These are phyloP conservation scores for Hipparchia sbordonii DNA, from an alignment of 2,888 invertebrate species.

Conservation along the genomic window DNA sequence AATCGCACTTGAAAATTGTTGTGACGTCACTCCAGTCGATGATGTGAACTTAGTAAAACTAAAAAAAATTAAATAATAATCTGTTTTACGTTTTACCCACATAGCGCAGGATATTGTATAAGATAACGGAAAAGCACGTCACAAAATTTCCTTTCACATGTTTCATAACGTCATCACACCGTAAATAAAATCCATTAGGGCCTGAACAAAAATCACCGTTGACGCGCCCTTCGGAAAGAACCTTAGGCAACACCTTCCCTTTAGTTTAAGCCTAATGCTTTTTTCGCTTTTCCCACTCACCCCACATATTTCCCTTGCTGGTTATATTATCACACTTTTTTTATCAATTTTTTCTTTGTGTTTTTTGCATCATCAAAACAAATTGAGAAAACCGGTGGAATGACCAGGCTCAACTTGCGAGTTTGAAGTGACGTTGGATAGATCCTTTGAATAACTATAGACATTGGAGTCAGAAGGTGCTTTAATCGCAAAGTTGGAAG, in stretches of 20 bases:
- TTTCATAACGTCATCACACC: conserved; percentile 23
- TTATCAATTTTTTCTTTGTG: background rate
- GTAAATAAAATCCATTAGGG: conserved; percentile 43
- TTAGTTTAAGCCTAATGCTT: conserved; percentile 71
- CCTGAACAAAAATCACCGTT: conserved; percentile 59
- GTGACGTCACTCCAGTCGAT: too few relatives aligned
- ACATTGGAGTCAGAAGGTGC: too few relatives aligned
- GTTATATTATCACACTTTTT: background rate
- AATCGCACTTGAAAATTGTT: too few relatives aligned
- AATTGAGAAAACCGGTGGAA: too few relatives aligned
- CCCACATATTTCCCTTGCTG: background rate
- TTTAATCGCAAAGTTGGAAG: too few relatives aligned
- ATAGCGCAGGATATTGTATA: background rate
- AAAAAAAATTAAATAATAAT: too few relatives aligned
- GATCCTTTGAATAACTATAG: too few relatives aligned
- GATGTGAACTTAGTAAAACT: too few relatives aligned
- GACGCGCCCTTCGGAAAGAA: conserved; percentile 65
- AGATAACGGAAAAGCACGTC: conserved; percentile 9
- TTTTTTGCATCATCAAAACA: background rate
- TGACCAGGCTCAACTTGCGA: too few relatives aligned
- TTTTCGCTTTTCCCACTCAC: conserved; percentile 53
- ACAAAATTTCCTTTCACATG: conserved; percentile 28
- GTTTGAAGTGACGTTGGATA: too few relatives aligned
- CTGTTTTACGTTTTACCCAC: too few relatives aligned
- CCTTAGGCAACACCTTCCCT: conserved; percentile 63